phyloP scores from a whole-genome alignment of 2,797 vertebrate species.

The Gymnodraco acuticeps region DNA sequence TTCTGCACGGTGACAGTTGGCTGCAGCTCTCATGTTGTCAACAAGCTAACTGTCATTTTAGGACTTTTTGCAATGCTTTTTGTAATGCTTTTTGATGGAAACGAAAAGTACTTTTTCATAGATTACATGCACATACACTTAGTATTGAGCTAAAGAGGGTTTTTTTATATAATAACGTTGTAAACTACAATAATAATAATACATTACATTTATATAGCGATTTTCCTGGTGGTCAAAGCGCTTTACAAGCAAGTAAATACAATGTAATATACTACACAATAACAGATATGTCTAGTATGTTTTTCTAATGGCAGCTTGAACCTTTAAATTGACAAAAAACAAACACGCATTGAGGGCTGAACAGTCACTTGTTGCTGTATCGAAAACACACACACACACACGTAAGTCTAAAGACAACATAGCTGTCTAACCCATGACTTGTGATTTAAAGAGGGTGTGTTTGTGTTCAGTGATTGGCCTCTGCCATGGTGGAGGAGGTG shows the following conservation, averaged over 20 bases:
- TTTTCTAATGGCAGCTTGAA: not conserved
- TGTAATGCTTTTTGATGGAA: not conserved
- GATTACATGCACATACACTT: too few species aligned
- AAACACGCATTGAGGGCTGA: not conserved
- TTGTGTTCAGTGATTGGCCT: constrained; percentile 63
- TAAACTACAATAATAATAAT: too few species aligned
- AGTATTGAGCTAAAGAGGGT: too few species aligned
- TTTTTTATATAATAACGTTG: not conserved
- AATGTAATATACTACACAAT: not conserved
- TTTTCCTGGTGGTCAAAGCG: too few species aligned
- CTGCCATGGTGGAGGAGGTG: constrained; percentile 40
- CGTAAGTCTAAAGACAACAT: constrained; percentile 26
- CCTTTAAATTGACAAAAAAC: not conserved
- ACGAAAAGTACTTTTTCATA: too few species aligned
- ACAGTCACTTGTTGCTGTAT: constrained; percentile 4
- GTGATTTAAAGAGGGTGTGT: constrained; percentile 42
- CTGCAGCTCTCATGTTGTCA: constrained; percentile 23
- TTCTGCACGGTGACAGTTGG: not conserved
- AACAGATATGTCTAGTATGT: not conserved
- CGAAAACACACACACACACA: not conserved
- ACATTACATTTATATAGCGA: too few species aligned
- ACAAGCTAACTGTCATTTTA: constrained; percentile 12
- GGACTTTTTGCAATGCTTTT: not conserved
- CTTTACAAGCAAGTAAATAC: too few species aligned
- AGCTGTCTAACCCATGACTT: constrained; percentile 51